Evolutionary conservation across 2,888 invertebrate genomes (phyloP), one percentile per base, ranked within the genome.

Genomic region (Aspidapion aeneum): DNA sequence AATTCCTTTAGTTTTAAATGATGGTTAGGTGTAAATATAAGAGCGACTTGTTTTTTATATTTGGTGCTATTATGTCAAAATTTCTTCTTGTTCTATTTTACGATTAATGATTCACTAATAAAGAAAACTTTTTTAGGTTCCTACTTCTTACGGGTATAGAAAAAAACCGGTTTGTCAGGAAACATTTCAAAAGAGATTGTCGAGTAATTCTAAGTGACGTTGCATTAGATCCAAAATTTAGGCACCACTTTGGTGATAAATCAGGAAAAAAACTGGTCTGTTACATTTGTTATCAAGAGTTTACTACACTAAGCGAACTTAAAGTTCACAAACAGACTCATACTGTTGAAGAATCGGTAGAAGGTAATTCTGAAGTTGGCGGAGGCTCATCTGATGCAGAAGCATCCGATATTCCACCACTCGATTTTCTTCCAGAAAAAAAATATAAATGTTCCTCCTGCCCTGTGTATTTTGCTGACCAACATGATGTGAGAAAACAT

Each of bases 391-490:
- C 55, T 55, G 21, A 18, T 12, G n/a, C 9, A 48, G 49, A n/a
- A 48, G n/a, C 49, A 19, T n/a, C n/a, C n/a, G n/a, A n/a, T n/a
- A n/a, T n/a, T n/a, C n/a, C n/a, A n/a, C n/a, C n/a, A n/a, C n/a
- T n/a, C 12, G 35, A 35, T 35, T 7, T 35, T 12, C 12, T 35
- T 35, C 12, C 12, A 16, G 50, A 60, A 52, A 57, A 35, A 21
- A 66, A 69, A n/a, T 72, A 68, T 52, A 67, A 68, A 58, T 73
- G 72, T 61, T 60, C 69, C 2, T 65, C 70, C 18, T 73, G 72
- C 55, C 58, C 70, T 17, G 63, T 69, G 2, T 66, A 52, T 52
- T 73, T 73, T 57, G 51, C 57, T 58, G 62, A 68, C 16, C 63
- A 68, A 7, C 58, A 64, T 18, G 71, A 70, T 22, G 67, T 71